Evolutionary conservation across 2,113 vertebrate genomes (phyloP).

Genomic region (Hippocampus comes): DNA sequence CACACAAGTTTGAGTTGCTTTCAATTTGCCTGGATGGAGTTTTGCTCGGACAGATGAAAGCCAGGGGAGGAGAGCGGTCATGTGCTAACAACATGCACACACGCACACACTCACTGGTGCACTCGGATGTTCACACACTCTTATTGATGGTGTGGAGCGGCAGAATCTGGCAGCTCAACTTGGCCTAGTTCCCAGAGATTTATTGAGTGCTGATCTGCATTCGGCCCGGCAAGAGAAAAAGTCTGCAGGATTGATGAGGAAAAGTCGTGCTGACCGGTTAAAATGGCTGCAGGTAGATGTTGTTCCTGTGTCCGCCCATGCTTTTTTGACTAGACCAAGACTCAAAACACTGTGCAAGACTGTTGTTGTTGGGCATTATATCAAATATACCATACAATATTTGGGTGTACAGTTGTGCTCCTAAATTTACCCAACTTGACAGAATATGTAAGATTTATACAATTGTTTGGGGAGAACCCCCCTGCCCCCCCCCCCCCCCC

Average conservation of each 20-base stretch:
- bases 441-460: background rate
- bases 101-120: background rate
- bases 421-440: background rate
- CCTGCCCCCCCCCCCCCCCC: too few relatives aligned
- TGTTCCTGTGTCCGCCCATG: conserved; percentile 31
- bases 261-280: conserved; percentile 48
- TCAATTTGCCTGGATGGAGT: conserved; percentile 28
- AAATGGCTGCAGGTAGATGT: conserved; percentile 39
- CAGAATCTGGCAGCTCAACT: conserved; percentile 52
- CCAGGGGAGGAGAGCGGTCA: conserved; percentile 14
- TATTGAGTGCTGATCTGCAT: conserved; percentile 67
- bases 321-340: background rate
- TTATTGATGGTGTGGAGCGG: conserved; percentile 31
- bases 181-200: conserved; percentile 71
- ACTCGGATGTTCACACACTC: background rate
- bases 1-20: conserved; percentile 1
- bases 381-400: background rate
- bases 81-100: conserved; percentile 23
- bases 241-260: conserved; percentile 63
- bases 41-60: conserved; percentile 32
- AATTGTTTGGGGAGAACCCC: background rate
- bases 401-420: background rate
- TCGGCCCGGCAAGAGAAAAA: conserved; percentile 48
- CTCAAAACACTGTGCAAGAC: background rate
- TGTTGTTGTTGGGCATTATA: background rate